phyloP scores from a whole-genome alignment of 2,113 vertebrate genomes.

The Mesocricetus auratus region DNA sequence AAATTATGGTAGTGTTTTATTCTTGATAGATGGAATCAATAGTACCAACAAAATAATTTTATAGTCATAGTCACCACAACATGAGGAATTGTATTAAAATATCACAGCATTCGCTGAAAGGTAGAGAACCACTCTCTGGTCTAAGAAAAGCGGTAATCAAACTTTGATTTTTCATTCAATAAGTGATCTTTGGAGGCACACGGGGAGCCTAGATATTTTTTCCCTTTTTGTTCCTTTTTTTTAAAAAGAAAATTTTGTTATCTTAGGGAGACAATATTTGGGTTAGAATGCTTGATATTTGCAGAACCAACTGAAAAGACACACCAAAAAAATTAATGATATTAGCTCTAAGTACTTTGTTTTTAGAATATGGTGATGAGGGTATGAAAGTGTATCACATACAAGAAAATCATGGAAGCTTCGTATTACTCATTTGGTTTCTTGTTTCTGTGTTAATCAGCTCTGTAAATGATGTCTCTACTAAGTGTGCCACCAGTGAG shows the following conservation, averaged over 20 bases:
- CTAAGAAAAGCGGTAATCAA: slow-evolving; percentile 67
- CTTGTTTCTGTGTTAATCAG: slow-evolving; percentile 86
- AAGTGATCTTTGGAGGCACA: slow-evolving; percentile 67
- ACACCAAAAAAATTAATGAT: not conserved
- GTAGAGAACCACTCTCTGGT: too few relatives aligned
- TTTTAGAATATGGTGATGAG: not conserved
- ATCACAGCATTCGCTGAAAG: too few relatives aligned
- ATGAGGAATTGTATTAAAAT: too few relatives aligned
- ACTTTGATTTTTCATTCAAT: slow-evolving; percentile 78
- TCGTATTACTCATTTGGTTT: not conserved
- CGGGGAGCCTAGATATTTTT: slow-evolving; percentile 32
- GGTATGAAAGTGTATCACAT: not conserved
- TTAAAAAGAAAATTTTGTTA: slow-evolving; percentile 35
- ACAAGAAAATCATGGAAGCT: slow-evolving; percentile 23
- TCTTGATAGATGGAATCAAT: too few relatives aligned
- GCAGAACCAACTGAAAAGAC: not conserved
- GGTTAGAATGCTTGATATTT: not conserved
- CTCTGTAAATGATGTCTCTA: slow-evolving; percentile 84
- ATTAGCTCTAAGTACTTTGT: not conserved
- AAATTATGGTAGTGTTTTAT: too few relatives aligned
- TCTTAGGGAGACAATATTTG: slow-evolving; percentile 67
- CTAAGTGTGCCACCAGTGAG: slow-evolving; percentile 67
- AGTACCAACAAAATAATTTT: too few relatives aligned
- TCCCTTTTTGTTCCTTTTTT: not conserved
- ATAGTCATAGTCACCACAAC: too few relatives aligned